Evolutionary conservation across 2,113 vertebrate genomes (phyloP), one percentile per base, ranked within the genome.

Genomic region (Ctenodactylus gundi): DNA sequence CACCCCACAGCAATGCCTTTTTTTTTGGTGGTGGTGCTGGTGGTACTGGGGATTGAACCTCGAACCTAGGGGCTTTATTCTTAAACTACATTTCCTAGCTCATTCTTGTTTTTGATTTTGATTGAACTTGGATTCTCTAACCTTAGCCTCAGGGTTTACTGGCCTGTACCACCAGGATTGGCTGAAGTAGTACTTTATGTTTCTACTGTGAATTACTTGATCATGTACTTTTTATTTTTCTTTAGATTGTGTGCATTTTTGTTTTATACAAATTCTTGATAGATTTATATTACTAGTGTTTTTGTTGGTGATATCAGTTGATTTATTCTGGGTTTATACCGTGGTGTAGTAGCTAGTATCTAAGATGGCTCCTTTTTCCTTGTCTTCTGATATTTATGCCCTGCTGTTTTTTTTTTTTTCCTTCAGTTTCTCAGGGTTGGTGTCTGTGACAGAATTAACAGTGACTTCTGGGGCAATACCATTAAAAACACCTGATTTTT

Each of bases 181-280:
- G n/a, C n/a, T n/a, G n/a, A n/a, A n/a, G n/a, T n/a, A n/a, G n/a
- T n/a, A n/a, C n/a, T n/a, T 78, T 94, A 60, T 82, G 20, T 83
- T 90, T 41, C 62, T 60, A 83, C 44, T 90, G 2, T 87, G 82
- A 87, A 60, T 94, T 90, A 46, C 29, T 90, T 95, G 41, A 85
- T 44, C 15, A 3, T 76, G 34, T 85, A 18, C 58, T 77, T 86
- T 89, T 27, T 70, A 0, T 49, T 76, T 90, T 91, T 93, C 72
- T 91, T 96, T 64, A 91, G n/a, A 53, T 75, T 90, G 49, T 27
- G 89, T 41, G 34, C 17, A 44, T 76, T 67, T 94, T 88, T 72
- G 34, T 85, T 95, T 85, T 76, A 13, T 2, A 95, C 70, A 31
- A 36, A 75, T 51, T 67, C 13, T 84, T 75, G 34, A 21, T 84